phyloP scores from a whole-genome alignment of 2,888 invertebrate genomes.

The Tiphia femorata region DNA sequence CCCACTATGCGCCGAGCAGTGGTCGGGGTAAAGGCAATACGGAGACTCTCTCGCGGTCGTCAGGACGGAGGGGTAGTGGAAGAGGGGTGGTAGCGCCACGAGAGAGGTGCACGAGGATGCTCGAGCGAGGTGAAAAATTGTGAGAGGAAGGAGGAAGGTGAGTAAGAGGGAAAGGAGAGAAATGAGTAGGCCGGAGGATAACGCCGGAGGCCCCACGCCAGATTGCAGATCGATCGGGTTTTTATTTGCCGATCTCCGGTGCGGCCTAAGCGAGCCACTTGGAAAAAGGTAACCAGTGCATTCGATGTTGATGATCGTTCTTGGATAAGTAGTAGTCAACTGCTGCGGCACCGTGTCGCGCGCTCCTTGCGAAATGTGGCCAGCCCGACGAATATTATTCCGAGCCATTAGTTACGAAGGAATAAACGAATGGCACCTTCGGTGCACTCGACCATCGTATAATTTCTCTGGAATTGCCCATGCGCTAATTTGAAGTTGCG shows the following conservation, averaged over 20 bases:
- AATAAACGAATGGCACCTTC: too few species aligned
- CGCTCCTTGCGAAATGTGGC: too few species aligned
- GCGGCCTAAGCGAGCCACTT: too few species aligned
- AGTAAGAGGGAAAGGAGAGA: slow-evolving; percentile 1
- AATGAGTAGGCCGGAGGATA: slow-evolving; percentile 8
- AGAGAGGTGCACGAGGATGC: slow-evolving; percentile 18
- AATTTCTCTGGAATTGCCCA: too few species aligned
- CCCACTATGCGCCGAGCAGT: slow-evolving; percentile 41
- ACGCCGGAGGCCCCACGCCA: slow-evolving; percentile 13
- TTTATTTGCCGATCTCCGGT: slow-evolving; percentile 36
- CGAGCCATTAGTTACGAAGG: too few species aligned
- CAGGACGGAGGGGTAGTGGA: not conserved
- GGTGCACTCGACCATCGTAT: too few species aligned
- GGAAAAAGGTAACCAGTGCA: too few species aligned
- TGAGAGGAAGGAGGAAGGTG: not conserved
- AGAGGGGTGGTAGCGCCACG: not conserved
- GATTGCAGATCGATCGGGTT: slow-evolving; percentile 39
- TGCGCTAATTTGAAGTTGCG: too few species aligned
- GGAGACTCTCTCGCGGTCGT: slow-evolving; percentile 14
- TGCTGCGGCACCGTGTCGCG: too few species aligned
- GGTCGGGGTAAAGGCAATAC: slow-evolving; percentile 15
- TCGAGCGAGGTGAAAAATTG: slow-evolving; percentile 7
- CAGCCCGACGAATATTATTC: too few species aligned
- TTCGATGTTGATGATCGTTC: too few species aligned
- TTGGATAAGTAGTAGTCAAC: too few species aligned